Conservation (phyloP, 1,140 invertebrate species). For the Sycophila sp. region DNA sequence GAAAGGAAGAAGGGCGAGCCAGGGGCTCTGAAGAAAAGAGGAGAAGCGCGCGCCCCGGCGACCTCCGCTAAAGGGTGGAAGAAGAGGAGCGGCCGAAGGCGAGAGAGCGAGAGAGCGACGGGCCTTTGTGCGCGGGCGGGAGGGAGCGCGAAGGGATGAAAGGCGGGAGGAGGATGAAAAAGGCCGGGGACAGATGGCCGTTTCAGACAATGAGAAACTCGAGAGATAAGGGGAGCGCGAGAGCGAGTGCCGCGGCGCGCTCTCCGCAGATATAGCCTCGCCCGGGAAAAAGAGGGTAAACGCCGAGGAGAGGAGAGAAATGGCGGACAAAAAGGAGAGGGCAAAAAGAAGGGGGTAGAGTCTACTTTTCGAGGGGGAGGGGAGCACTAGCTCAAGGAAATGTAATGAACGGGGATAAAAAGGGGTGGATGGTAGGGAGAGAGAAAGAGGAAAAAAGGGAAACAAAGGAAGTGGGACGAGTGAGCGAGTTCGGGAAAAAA, state of each 20-base stretch:
- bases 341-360: neutral
- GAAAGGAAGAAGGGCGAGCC: neutral
- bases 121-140: constrained; percentile 21
- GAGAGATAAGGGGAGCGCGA: constrained; percentile 61
- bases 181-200: constrained; percentile 64
- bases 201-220: constrained; percentile 67
- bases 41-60: neutral
- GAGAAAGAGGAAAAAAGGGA: constrained; percentile 2
- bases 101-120: neutral
- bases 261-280: neutral
- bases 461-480: constrained; percentile 11
- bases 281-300: constrained; percentile 37
- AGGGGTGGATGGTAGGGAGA: neutral
- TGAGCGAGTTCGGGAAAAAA: constrained; percentile 14
- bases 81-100: neutral
- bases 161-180: constrained; percentile 45
- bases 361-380: constrained; percentile 20
- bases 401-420: neutral
- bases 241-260: constrained; percentile 3
- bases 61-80: constrained; percentile 5
- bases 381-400: too few relatives aligned
- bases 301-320: constrained; percentile 19
- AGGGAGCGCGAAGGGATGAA: constrained; percentile 43
- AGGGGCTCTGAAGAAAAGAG: neutral
- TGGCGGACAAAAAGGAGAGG: neutral